Evolutionary conservation across 2,797 vertebrate species (phyloP).

Genomic region (Kryptopterus vitreolus): DNA sequence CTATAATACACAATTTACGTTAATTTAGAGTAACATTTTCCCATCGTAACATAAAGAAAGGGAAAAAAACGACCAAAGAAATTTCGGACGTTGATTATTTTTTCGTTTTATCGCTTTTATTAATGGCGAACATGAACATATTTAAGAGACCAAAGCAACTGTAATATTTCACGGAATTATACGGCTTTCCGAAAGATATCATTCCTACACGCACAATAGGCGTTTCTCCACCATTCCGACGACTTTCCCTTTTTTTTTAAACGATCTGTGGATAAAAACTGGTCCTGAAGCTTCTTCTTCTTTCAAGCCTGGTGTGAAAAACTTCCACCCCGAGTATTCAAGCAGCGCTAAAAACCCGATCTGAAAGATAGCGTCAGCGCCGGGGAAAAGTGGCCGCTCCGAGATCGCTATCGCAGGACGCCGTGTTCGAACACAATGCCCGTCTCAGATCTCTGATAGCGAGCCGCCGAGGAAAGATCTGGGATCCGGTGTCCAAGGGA

Average conservation of each 20-base stretch:
- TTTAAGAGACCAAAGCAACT: too few relatives aligned
- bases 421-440: background rate
- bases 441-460: constrained; percentile 1
- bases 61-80: too few relatives aligned
- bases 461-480: background rate
- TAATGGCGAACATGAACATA: too few relatives aligned
- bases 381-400: background rate
- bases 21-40: too few relatives aligned
- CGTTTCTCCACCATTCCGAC: background rate
- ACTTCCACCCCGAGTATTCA: constrained; percentile 1
- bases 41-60: too few relatives aligned
- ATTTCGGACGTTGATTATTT: too few relatives aligned
- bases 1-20: too few relatives aligned
- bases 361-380: background rate
- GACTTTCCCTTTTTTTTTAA: background rate
- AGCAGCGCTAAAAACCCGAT: background rate
- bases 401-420: background rate
- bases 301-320: constrained; percentile 5
- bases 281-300: background rate
- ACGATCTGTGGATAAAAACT: background rate
- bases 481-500: background rate
- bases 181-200: too few relatives aligned
- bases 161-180: too few relatives aligned
- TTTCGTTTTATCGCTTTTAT: too few relatives aligned
- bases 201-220: too few relatives aligned